These are phyloP conservation scores for Camelus dromedarius DNA, from an alignment of 2,113 vertebrate genomes.

Conservation along the genomic window DNA sequence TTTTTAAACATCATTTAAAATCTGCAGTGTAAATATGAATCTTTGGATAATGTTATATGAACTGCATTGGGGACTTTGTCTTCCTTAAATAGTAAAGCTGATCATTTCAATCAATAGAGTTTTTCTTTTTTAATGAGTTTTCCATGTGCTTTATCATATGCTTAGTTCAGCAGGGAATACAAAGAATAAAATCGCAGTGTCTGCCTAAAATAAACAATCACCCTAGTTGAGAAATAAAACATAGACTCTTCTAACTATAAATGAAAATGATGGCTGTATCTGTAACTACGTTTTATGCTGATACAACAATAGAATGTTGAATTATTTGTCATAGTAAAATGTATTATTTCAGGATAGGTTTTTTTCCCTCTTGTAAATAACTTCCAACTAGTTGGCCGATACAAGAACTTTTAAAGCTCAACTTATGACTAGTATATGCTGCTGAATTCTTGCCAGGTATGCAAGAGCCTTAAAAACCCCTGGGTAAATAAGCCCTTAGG, in stretches of 20 bases:
- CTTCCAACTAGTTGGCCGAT: constrained; percentile 46
- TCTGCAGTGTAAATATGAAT: constrained; percentile 57
- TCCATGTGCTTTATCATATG: neutral
- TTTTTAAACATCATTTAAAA: constrained; percentile 72
- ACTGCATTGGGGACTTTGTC: neutral
- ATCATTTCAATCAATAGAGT: neutral
- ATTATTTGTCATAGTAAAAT: constrained; percentile 50
- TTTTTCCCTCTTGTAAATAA: neutral
- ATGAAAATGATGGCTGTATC: constrained; percentile 59
- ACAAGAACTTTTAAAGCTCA: constrained; percentile 46
- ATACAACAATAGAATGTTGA: constrained; percentile 36
- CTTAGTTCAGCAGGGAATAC: constrained; percentile 3
- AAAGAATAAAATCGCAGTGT: constrained; percentile 35
- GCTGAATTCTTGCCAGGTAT: constrained; percentile 56
- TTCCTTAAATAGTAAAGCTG: neutral
- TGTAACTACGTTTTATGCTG: constrained; percentile 49
- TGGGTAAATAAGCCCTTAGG: constrained; percentile 1
- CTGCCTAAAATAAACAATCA: constrained; percentile 51
- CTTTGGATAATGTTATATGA: constrained; percentile 40
- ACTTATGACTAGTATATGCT: constrained; percentile 18
- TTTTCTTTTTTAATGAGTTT: neutral
- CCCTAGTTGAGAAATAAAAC: constrained; percentile 55
- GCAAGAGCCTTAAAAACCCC: neutral
- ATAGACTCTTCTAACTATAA: constrained; percentile 38
- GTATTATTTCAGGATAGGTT: neutral